phyloP scores from a whole-genome alignment of 2,113 vertebrate genomes.

The Pomatorhinus ruficollis region DNA sequence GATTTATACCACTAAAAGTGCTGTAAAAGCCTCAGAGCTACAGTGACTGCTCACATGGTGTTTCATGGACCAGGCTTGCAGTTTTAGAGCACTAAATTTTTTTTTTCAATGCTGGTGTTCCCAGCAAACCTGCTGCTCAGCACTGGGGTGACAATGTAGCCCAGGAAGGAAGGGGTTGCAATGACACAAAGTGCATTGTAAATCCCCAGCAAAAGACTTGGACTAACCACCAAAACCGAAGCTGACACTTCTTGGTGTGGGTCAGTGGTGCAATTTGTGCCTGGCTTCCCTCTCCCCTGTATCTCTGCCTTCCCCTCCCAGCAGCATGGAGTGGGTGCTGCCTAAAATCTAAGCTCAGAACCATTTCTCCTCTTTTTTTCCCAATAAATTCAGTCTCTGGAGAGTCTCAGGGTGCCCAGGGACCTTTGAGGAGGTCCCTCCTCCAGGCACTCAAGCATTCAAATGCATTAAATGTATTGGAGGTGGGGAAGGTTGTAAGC shows the following conservation, averaged over 20 bases:
- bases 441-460: background rate
- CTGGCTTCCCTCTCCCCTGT: background rate
- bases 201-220: background rate
- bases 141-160: background rate
- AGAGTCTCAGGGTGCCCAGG: background rate
- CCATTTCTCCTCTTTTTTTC: background rate
- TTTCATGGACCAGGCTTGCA: background rate
- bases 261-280: background rate
- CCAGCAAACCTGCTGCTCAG: background rate
- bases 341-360: background rate
- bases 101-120: background rate
- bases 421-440: background rate
- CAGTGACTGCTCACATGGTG: background rate
- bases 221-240: background rate
- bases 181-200: background rate
- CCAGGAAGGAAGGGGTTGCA: background rate
- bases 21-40: background rate
- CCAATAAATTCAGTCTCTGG: background rate
- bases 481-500: background rate
- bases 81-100: background rate
- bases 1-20: background rate
- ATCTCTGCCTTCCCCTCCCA: background rate
- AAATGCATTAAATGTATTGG: background rate
- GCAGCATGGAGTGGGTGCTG: background rate
- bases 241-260: background rate